A percentile compares a stretch with the other conserved stretches of the same genome.
phyloP scores from a whole-genome alignment of 2,113 vertebrate genomes.

The Cairina moschata region DNA sequence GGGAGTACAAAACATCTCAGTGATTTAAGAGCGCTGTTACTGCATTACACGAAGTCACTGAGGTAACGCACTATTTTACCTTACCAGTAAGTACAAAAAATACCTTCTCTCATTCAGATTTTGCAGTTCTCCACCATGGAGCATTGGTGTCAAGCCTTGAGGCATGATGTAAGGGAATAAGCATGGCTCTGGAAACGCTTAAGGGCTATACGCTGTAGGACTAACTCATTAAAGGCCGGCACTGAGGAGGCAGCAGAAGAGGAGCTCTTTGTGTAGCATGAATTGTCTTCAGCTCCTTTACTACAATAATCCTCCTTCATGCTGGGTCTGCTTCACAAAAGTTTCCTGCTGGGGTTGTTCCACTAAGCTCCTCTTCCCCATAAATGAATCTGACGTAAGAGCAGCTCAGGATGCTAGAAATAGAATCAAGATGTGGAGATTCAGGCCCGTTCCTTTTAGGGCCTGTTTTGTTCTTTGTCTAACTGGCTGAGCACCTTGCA shows the following conservation, averaged over 20 bases:
- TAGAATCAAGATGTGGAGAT: not conserved
- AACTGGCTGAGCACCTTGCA: not conserved
- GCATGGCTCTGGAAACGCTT: not conserved
- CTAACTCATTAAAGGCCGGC: accelerated
- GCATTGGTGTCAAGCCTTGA: not conserved
- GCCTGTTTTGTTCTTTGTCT: not conserved
- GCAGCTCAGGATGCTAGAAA: not conserved
- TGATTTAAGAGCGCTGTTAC: not conserved
- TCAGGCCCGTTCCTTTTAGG: not conserved
- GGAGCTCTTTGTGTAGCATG: not conserved
- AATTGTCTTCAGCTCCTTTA: not conserved
- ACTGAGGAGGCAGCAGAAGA: not conserved
- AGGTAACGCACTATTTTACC: not conserved
- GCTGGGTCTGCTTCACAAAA: not conserved
- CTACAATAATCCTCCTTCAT: not conserved
- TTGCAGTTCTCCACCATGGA: not conserved
- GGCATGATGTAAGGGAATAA: not conserved
- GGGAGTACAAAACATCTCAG: not conserved
- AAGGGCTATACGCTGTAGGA: not conserved
- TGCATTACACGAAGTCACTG: not conserved
- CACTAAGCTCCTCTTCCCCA: not conserved
- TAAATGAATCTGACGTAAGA: not conserved
- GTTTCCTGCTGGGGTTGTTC: not conserved
- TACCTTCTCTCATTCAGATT: not conserved
- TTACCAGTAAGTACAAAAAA: not conserved